Evolutionary conservation across 2,797 vertebrate species (phyloP).

Genomic region (Sciaenops ocellatus): DNA sequence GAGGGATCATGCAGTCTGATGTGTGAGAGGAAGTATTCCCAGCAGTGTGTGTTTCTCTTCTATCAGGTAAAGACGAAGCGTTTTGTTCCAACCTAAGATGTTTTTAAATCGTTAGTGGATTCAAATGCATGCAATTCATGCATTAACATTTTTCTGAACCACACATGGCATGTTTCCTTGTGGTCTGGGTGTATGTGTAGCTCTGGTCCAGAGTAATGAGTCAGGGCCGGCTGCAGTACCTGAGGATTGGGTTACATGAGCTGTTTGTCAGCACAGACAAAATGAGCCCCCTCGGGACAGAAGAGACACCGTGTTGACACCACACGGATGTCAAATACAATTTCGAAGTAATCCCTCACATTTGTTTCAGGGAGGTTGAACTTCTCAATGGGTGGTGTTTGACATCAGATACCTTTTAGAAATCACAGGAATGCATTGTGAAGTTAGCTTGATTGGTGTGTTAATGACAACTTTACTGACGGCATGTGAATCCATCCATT

Average conservation of each 20-base stretch:
- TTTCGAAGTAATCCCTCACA: conserved; percentile 50
- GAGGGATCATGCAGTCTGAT: conserved; percentile 3
- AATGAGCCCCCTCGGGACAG: conserved; percentile 55
- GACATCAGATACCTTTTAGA: conserved; percentile 44
- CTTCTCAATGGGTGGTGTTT: conserved; percentile 17
- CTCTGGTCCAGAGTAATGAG: conserved; percentile 43
- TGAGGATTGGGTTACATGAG: conserved; percentile 64
- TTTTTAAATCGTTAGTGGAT: conserved; percentile 5
- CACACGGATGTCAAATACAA: conserved; percentile 48
- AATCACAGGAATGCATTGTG: conserved; percentile 44
- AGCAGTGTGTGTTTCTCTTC: conserved; percentile 1
- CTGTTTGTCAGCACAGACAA: conserved; percentile 63
- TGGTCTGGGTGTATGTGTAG: conserved; percentile 13
- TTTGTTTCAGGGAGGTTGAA: conserved; percentile 47
- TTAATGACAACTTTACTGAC: conserved; percentile 29
- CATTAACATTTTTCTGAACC: conserved; percentile 20
- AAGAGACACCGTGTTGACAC: conserved; percentile 61
- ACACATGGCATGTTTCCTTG: conserved; percentile 11
- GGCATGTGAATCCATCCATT: conserved; percentile 12
- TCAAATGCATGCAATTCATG: conserved; percentile 14
- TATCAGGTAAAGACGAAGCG: background rate
- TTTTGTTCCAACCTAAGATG: background rate
- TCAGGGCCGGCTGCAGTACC: conserved; percentile 40
- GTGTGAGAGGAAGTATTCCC: conserved; percentile 16
- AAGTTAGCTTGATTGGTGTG: conserved; percentile 11